Percentiles rank a stretch among this genome's conserved stretches.
phyloP scores from a whole-genome alignment of 2,113 vertebrate genomes.

The Siniperca chuatsi region DNA sequence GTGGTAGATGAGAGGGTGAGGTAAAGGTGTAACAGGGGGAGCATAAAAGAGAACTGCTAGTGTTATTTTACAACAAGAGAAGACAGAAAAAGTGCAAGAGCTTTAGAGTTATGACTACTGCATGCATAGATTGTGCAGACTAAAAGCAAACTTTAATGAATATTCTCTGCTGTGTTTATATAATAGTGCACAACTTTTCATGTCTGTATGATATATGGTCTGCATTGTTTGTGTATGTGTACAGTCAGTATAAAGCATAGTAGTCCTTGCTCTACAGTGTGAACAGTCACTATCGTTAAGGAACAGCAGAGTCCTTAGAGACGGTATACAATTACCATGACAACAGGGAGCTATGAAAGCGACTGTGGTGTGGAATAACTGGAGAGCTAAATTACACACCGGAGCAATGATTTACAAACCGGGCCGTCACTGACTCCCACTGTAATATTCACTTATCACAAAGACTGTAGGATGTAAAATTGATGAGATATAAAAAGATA shows the following conservation, averaged over 20 bases:
- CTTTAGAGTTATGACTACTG: not conserved
- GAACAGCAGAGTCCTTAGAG: constrained; percentile 43
- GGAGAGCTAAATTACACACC: constrained; percentile 11
- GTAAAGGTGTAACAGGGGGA: not conserved
- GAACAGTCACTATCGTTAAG: constrained; percentile 39
- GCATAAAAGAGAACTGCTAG: not conserved
- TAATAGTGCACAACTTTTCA: not conserved
- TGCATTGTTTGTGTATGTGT: constrained; percentile 18
- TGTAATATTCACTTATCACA: not conserved
- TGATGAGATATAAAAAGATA: not conserved
- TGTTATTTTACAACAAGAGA: constrained; percentile 18
- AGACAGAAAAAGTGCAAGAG: constrained; percentile 1
- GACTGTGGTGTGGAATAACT: constrained; percentile 13
- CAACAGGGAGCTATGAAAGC: constrained; percentile 42
- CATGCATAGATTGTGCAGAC: constrained; percentile 20
- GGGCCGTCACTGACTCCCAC: constrained; percentile 1
- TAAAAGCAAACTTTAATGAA: constrained; percentile 17
- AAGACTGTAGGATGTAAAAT: not conserved
- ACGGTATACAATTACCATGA: constrained; percentile 47
- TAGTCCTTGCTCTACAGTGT: constrained; percentile 25
- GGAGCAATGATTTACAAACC: not conserved
- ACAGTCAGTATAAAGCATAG: not conserved
- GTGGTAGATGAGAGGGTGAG: constrained; percentile 12
- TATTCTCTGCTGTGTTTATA: constrained; percentile 1
- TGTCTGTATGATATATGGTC: constrained; percentile 2